These are phyloP conservation scores for Drosophila seguyi DNA, from an alignment of 1,140 invertebrate species.

Conservation along the genomic window DNA sequence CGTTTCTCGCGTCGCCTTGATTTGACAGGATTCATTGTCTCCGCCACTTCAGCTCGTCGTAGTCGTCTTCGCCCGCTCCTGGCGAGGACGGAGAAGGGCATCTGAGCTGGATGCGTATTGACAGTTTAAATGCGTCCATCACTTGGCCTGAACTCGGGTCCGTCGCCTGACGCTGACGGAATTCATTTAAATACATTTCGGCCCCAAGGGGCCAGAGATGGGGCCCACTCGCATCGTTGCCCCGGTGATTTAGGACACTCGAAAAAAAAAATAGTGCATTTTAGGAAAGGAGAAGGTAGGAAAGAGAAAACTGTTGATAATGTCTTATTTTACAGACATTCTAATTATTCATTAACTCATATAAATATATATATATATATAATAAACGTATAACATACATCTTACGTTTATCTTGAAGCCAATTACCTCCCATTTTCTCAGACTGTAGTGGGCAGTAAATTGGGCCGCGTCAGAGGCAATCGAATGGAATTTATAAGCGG, in stretches of 20 bases:
- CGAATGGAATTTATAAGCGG: conserved; percentile 76
- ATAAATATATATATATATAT: too few relatives aligned
- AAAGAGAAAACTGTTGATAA: background rate
- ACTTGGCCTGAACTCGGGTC: conserved; percentile 44
- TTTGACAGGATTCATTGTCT: conserved; percentile 83
- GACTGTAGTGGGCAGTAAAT: conserved; percentile 59
- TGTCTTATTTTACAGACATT: too few relatives aligned
- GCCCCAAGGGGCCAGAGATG: conserved; percentile 60
- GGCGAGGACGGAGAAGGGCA: conserved; percentile 1
- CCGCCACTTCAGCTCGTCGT: conserved; percentile 61
- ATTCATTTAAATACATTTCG: conserved; percentile 85
- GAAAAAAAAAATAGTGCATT: too few relatives aligned
- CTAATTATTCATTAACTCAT: too few relatives aligned
- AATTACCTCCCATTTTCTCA: background rate
- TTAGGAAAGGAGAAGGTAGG: background rate
- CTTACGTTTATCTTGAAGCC: too few relatives aligned
- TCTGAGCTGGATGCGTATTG: conserved; percentile 78
- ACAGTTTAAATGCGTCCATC: conserved; percentile 85
- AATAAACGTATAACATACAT: too few relatives aligned
- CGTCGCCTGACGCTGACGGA: conserved; percentile 60
- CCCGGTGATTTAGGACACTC: conserved; percentile 35
- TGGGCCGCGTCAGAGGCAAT: conserved; percentile 51
- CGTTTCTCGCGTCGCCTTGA: conserved; percentile 60
- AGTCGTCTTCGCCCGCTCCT: conserved; percentile 13
- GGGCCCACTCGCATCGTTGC: conserved; percentile 20